Percentiles rank a stretch among this genome's conserved stretches.
phyloP scores from a whole-genome alignment of 2,797 vertebrate species.

The Poeciliopsis gracilis region DNA sequence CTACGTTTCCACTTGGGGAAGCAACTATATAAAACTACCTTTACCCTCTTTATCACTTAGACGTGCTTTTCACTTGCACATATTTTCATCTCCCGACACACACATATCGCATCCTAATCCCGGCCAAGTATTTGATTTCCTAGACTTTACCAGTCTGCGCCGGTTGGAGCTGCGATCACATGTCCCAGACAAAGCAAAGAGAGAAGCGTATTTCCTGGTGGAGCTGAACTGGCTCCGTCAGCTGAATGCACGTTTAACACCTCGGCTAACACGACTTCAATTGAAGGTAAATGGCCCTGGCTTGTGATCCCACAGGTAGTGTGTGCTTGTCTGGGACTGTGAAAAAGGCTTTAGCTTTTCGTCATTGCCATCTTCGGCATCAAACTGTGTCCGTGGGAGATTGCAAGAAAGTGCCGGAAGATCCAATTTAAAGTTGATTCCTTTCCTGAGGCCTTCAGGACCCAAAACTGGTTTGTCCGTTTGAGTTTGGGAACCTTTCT shows the following conservation, averaged over 20 bases:
- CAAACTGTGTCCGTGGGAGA: not conserved
- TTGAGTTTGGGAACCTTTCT: not conserved
- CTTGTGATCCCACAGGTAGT: constrained; percentile 1
- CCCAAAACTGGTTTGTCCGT: not conserved
- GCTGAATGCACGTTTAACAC: constrained; percentile 1
- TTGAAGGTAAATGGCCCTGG: not conserved
- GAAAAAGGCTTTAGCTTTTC: not conserved
- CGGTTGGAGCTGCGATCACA: not conserved
- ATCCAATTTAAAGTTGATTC: constrained; percentile 1
- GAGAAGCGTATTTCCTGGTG: not conserved
- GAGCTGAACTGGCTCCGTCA: not conserved
- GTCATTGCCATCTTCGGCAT: not conserved
- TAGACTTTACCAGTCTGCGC: not conserved
- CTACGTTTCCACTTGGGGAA: not conserved
- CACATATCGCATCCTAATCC: not conserved
- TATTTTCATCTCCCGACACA: not conserved
- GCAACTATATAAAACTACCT: not conserved
- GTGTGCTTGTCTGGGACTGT: not conserved
- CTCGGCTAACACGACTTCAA: not conserved
- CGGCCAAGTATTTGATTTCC: not conserved
- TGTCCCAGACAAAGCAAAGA: not conserved
- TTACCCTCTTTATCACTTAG: not conserved
- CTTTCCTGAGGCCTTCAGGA: not conserved
- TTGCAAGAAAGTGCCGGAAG: not conserved
- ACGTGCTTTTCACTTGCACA: not conserved